Evolutionary conservation across 2,113 vertebrate genomes (phyloP).

Genomic region (Orycteropus afer): DNA sequence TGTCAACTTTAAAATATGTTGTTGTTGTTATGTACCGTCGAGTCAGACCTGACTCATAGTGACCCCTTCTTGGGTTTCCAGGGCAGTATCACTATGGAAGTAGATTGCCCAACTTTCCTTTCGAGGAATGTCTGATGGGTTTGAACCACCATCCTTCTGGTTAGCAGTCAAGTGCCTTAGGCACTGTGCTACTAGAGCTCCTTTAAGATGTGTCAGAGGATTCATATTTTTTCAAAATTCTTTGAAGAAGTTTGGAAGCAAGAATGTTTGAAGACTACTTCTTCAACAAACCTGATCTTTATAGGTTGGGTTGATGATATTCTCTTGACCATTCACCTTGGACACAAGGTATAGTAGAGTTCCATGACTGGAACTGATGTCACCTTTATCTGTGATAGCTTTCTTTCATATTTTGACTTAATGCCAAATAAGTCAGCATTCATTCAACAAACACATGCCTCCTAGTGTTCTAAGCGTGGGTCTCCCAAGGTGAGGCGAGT

Average conservation of each 20-base stretch:
- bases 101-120: no score
- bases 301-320: background rate
- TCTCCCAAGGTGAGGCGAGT: background rate
- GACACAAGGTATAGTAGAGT: no score
- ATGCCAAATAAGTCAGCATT: background rate
- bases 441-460: background rate
- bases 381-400: background rate
- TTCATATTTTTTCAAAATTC: background rate
- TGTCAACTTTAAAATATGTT: background rate
- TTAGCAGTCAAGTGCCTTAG: no score
- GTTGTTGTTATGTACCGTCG: no score
- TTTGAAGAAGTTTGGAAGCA: background rate
- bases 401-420: background rate
- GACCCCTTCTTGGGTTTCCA: no score
- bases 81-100: no score
- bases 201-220: background rate
- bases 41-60: no score
- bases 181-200: no score
- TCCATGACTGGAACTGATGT: background rate
- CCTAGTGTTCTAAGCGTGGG: background rate
- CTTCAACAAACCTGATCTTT: background rate
- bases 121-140: no score
- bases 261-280: background rate
- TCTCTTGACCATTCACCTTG: background rate
- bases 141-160: no score